Percentiles rank a stretch among this genome's conserved stretches.
Conservation (phyloP, 2,888 invertebrate genomes). For the Zonitis immaculata region DNA sequence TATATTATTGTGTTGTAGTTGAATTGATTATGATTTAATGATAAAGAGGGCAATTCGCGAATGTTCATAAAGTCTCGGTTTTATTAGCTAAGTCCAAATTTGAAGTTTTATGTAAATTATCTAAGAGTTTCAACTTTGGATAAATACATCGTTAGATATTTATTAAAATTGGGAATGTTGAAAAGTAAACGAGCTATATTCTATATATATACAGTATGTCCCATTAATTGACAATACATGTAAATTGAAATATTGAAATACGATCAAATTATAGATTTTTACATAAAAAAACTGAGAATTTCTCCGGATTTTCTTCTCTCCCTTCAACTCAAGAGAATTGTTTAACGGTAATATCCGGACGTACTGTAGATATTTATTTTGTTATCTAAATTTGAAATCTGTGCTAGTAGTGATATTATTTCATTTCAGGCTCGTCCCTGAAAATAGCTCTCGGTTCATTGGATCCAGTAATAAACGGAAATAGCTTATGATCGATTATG, state of each 20-base stretch:
- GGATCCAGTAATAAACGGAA: conserved; percentile 21
- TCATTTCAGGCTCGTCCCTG: conserved; percentile 17
- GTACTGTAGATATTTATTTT: no score
- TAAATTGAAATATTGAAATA: no score
- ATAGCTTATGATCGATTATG: conserved; percentile 21
- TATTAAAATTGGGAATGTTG: conserved; percentile 9
- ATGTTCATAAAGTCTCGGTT: neutral
- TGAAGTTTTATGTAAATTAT: neutral
- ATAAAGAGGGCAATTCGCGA: neutral
- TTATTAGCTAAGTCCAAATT: neutral
- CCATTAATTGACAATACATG: no score
- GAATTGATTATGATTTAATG: neutral
- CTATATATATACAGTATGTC: no score
- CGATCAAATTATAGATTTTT: no score
- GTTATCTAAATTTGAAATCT: conserved; percentile 18
- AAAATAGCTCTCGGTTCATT: conserved; percentile 19
- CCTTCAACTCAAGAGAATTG: no score
- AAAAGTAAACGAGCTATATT: no score
- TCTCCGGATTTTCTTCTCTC: no score
- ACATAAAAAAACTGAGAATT: no score
- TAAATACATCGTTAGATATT: conserved; percentile 6
- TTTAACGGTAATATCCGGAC: no score
- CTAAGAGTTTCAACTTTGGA: neutral
- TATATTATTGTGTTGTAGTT: neutral
- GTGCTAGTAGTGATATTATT: conserved; percentile 17